Evolutionary conservation across 2,797 vertebrate species (phyloP).

Genomic region (Margarornis squamiger): DNA sequence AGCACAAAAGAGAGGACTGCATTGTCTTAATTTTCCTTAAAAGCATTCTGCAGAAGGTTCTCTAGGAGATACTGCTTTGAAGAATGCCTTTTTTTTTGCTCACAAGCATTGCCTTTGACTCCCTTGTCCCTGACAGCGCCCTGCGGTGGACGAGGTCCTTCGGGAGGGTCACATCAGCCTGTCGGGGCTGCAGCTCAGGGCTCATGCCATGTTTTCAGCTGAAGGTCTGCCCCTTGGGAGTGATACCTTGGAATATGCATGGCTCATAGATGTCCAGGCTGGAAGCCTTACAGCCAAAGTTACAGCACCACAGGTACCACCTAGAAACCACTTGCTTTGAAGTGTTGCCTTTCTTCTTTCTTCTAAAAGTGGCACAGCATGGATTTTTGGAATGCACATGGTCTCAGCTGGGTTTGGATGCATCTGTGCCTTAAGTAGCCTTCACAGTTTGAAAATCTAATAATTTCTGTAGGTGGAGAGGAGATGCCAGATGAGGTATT

Average conservation of each 20-base stretch:
- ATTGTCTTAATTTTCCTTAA: not conserved
- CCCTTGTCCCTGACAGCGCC: constrained; percentile 79
- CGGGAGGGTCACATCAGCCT: constrained; percentile 93
- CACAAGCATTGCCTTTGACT: not conserved
- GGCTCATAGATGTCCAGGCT: constrained; percentile 95
- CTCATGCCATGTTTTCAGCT: constrained; percentile 96
- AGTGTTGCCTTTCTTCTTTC: not conserved
- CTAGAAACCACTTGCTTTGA: not conserved
- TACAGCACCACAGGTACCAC: constrained; percentile 90
- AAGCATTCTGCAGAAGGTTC: not conserved
- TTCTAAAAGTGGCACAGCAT: rapidly evolving
- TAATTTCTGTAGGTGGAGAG: not conserved
- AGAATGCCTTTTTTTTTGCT: not conserved
- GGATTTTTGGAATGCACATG: rapidly evolving
- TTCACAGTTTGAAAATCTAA: not conserved
- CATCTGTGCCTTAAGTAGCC: not conserved
- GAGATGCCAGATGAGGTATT: not conserved
- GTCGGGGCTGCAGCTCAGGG: constrained; percentile 93
- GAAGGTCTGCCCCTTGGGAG: constrained; percentile 90
- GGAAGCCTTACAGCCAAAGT: constrained; percentile 91
- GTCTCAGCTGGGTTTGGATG: not conserved
- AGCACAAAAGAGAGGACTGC: not conserved
- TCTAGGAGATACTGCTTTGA: not conserved
- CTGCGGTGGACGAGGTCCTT: constrained; percentile 88
- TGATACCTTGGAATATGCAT: constrained; percentile 94